A percentile compares a stretch with the other conserved stretches of the same genome.
Evolutionary conservation across 2,113 vertebrate genomes (phyloP).

Genomic region (Ciconia maguari): DNA sequence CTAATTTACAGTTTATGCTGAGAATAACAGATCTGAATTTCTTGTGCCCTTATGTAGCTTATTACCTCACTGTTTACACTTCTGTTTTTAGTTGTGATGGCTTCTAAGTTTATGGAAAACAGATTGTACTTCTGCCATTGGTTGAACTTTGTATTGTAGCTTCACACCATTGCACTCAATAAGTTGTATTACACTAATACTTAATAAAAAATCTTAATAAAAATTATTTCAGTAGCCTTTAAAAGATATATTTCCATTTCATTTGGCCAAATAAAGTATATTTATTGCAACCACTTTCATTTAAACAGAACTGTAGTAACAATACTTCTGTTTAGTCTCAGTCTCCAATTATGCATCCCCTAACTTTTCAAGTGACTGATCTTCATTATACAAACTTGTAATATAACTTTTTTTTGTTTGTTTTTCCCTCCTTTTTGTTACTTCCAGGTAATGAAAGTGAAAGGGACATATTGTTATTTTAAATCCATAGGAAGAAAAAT

Average conservation of each 20-base stretch:
- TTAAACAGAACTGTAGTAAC: neutral
- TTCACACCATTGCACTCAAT: neutral
- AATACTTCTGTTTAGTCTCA: neutral
- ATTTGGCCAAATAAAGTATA: neutral
- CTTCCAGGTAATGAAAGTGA: neutral
- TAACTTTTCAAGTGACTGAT: neutral
- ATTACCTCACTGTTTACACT: neutral
- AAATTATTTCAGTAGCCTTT: neutral
- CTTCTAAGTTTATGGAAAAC: neutral
- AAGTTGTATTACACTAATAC: neutral
- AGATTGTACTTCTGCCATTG: neutral
- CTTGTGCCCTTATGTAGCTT: neutral
- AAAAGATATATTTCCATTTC: neutral
- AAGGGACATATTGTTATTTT: neutral
- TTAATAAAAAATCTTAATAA: neutral
- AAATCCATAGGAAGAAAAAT: neutral
- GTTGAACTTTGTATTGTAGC: neutral
- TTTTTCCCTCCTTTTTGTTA: neutral
- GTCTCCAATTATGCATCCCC: neutral
- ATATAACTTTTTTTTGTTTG: neutral
- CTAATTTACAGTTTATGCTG: neutral
- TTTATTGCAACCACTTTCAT: neutral
- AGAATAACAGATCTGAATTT: neutral
- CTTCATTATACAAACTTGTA: neutral
- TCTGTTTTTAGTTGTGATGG: neutral